phyloP scores from a whole-genome alignment of 2,797 vertebrate species.

The Salarias fasciatus region DNA sequence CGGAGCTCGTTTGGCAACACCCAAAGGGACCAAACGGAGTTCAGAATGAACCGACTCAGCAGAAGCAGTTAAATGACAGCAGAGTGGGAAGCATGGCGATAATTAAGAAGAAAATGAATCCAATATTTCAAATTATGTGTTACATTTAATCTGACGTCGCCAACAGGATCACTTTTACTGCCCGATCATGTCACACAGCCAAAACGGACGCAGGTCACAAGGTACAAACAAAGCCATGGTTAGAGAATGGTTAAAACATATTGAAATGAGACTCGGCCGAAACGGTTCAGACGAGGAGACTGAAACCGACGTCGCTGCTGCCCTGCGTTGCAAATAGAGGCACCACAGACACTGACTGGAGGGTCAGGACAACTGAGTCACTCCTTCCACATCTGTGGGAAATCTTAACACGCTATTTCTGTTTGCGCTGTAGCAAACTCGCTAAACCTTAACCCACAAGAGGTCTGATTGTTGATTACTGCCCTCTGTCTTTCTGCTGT shows the following conservation, averaged over 20 bases:
- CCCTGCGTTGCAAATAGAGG: slow-evolving; percentile 27
- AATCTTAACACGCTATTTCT: slow-evolving; percentile 41
- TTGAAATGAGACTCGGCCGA: slow-evolving; percentile 6
- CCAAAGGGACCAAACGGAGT: not conserved
- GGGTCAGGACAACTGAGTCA: slow-evolving; percentile 61
- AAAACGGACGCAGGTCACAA: no score
- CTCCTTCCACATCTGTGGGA: slow-evolving; percentile 61
- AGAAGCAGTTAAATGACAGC: not conserved
- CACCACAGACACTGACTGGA: slow-evolving; percentile 43
- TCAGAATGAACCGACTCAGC: not conserved
- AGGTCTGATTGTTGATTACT: not conserved
- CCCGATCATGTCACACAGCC: no score
- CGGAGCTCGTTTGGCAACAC: slow-evolving; percentile 7
- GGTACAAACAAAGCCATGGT: no score
- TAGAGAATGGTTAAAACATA: no score
- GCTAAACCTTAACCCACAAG: slow-evolving; percentile 8
- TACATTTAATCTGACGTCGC: no score
- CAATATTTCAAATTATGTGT: no score
- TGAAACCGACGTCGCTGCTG: slow-evolving; percentile 7
- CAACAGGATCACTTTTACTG: no score
- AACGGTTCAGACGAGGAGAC: slow-evolving; percentile 9
- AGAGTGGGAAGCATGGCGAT: not conserved
- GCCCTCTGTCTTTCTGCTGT: slow-evolving; percentile 2
- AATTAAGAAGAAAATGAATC: not conserved
- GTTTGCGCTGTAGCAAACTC: slow-evolving; percentile 20